Percentiles rank a stretch among this genome's conserved stretches.
These are phyloP conservation scores for Arizona elegans DNA, from an alignment of 2,113 vertebrate genomes.

Conservation along the genomic window DNA sequence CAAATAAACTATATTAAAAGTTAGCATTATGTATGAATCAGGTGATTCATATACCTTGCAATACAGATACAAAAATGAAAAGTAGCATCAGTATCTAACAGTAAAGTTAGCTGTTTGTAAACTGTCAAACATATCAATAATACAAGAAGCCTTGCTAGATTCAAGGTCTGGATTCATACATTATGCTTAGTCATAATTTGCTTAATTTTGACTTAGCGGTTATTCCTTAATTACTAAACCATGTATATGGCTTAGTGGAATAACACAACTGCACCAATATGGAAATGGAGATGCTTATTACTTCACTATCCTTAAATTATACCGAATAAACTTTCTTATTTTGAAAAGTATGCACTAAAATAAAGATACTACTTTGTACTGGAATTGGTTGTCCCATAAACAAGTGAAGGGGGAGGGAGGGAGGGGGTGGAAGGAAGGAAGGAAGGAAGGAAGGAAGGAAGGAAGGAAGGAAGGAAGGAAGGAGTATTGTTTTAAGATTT, in stretches of 20 bases:
- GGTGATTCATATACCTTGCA: not conserved
- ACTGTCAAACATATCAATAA: not conserved
- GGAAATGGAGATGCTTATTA: not conserved
- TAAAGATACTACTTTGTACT: not conserved
- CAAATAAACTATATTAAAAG: not conserved
- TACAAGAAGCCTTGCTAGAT: not conserved
- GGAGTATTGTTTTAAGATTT: not conserved
- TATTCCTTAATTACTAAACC: not conserved
- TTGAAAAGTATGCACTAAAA: not conserved
- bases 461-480: no score
- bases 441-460: no score
- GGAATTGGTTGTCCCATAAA: not conserved
- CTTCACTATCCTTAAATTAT: not conserved
- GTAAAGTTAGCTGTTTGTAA: not conserved
- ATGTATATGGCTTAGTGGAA: not conserved
- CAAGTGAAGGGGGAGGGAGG: not conserved
- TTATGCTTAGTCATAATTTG: not conserved
- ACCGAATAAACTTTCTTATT: not conserved
- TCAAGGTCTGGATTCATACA: not conserved
- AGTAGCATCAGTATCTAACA: not conserved
- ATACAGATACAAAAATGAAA: not conserved
- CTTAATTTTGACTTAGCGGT: not conserved
- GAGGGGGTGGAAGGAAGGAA: no score
- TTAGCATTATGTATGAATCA: not conserved
- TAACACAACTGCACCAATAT: not conserved